phyloP scores from a whole-genome alignment of 2,888 invertebrate species.

The Clunio marinus region DNA sequence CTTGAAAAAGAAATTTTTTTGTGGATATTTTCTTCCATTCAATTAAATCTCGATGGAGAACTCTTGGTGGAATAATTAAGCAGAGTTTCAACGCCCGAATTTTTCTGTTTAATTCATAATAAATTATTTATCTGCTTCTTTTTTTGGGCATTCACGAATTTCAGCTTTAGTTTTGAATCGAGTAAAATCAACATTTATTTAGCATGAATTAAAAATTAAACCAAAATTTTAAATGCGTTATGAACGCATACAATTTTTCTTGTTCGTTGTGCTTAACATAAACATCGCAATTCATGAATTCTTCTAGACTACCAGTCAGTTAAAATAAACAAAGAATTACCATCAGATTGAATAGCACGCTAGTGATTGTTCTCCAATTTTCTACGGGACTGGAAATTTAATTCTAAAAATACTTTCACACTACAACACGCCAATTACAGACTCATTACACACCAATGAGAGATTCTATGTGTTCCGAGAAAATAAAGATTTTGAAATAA shows the following conservation, averaged over 20 bases:
- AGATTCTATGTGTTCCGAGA: background rate
- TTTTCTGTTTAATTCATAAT: no score
- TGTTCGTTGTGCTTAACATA: no score
- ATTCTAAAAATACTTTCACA: background rate
- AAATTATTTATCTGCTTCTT: no score
- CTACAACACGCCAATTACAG: slow-evolving; percentile 4
- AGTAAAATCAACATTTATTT: no score
- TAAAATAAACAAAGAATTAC: slow-evolving; percentile 33
- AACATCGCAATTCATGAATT: background rate
- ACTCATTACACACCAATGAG: background rate
- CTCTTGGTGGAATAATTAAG: background rate
- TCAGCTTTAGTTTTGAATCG: no score
- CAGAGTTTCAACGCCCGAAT: no score
- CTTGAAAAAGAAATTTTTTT: background rate
- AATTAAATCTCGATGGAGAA: background rate
- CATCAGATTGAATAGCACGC: slow-evolving; percentile 5
- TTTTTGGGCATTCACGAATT: no score
- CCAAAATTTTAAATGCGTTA: no score
- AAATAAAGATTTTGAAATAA: background rate
- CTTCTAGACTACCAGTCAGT: slow-evolving; percentile 7
- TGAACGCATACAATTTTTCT: no score
- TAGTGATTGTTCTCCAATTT: background rate
- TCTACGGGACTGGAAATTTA: background rate
- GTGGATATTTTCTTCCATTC: no score
- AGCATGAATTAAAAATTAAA: no score